These are phyloP conservation scores for Luperina nickerlii DNA, from an alignment of 2,888 invertebrate genomes.

Conservation along the genomic window DNA sequence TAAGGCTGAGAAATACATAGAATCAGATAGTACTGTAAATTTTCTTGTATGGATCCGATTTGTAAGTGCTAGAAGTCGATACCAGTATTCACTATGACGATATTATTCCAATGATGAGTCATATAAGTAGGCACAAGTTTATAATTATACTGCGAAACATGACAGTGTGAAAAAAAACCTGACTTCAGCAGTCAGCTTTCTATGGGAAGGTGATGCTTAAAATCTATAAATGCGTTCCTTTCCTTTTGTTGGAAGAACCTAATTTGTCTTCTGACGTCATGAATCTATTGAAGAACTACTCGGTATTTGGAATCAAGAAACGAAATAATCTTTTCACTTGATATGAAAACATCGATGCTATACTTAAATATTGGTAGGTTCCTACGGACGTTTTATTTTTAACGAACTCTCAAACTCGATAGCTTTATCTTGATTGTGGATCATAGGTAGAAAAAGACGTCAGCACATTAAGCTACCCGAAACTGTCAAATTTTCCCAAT, in stretches of 20 bases:
- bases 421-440: too few relatives aligned
- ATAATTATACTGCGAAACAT: conserved; percentile 43
- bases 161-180: conserved; percentile 26
- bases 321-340: background rate
- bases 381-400: background rate
- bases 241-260: conserved; percentile 16
- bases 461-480: too few relatives aligned
- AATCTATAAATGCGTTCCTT: conserved; percentile 33
- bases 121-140: background rate
- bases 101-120: conserved; percentile 24
- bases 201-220: background rate
- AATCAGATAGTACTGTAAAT: background rate
- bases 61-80: background rate
- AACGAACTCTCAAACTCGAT: background rate
- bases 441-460: too few relatives aligned
- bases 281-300: conserved; percentile 14
- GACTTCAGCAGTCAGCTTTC: background rate
- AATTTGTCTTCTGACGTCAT: conserved; percentile 30
- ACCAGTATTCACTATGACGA: background rate
- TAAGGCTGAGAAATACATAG: too few relatives aligned
- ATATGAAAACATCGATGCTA: background rate
- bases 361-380: background rate
- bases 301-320: background rate
- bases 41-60: background rate
- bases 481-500: too few relatives aligned